Percentiles rank a stretch among this genome's conserved stretches.
phyloP scores from a whole-genome alignment of 2,797 vertebrate species.

The Triplophysa bombifrons region DNA sequence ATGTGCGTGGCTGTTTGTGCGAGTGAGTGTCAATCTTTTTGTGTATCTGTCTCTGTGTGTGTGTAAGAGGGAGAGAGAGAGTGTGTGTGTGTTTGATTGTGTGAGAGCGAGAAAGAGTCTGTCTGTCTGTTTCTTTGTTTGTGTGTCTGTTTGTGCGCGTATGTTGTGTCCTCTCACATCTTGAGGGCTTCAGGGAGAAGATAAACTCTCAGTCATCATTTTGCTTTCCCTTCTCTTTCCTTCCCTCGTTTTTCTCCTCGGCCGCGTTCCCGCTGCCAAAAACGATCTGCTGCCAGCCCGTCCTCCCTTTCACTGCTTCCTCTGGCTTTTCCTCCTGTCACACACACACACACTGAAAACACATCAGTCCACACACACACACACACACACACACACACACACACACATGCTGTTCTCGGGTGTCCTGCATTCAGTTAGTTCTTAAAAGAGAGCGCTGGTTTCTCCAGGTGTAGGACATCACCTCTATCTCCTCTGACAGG shows the following conservation, averaged over 20 bases:
- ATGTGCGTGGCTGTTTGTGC: too few species aligned
- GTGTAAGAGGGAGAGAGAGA: too few species aligned
- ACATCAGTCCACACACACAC: conserved; percentile 34
- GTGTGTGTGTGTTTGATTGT: too few species aligned
- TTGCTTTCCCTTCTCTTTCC: conserved; percentile 28
- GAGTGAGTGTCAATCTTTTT: too few species aligned
- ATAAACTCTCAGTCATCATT: conserved; percentile 50
- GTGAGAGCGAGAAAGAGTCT: too few species aligned
- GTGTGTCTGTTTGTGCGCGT: not conserved
- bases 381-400: too few species aligned
- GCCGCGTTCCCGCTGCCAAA: conserved; percentile 27
- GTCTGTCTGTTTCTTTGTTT: too few species aligned
- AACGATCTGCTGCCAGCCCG: not conserved
- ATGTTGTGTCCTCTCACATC: conserved; percentile 42
- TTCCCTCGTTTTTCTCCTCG: conserved; percentile 26
- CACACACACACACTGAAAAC: conserved; percentile 50
- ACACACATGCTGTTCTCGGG: conserved; percentile 33
- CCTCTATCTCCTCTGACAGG: conserved; percentile 19
- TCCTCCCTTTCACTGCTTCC: conserved; percentile 35
- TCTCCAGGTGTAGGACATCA: conserved; percentile 7
- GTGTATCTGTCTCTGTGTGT: too few species aligned
- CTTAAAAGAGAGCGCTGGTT: not conserved
- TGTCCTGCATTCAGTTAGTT: conserved; percentile 8
- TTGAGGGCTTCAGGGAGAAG: conserved; percentile 50
- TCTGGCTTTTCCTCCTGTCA: conserved; percentile 30